Percentiles rank a stretch among this genome's conserved stretches.
These are phyloP conservation scores for Lysandra bellargus DNA, from an alignment of 2,888 invertebrate species.

Conservation along the genomic window DNA sequence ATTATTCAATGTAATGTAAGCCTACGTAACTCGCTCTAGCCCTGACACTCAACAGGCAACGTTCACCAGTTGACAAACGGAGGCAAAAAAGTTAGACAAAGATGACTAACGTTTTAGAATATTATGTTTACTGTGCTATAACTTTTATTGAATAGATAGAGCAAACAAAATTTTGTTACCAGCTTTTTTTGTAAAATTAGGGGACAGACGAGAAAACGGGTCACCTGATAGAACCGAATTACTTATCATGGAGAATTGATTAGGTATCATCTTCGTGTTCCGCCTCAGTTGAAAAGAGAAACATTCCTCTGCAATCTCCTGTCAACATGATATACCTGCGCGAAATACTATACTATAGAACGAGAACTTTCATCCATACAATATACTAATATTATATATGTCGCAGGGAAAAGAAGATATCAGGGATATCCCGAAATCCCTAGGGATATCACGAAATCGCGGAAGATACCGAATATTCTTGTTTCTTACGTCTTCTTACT, in stretches of 20 bases:
- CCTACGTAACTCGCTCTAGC: not conserved
- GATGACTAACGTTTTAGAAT: not conserved
- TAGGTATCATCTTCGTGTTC: not conserved
- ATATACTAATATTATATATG: too few species aligned
- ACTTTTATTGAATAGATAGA: not conserved
- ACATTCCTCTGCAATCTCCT: not conserved
- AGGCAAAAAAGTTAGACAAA: not conserved
- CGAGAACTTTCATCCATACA: not conserved
- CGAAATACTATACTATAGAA: not conserved
- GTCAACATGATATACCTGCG: not conserved
- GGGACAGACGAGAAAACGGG: too few species aligned
- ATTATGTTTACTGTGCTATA: not conserved
- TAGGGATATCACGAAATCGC: too few species aligned
- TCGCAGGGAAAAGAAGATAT: too few species aligned
- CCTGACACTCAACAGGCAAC: not conserved
- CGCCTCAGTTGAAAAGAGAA: slow-evolving; percentile 8
- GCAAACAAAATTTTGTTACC: not conserved
- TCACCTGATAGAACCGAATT: not conserved
- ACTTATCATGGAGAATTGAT: not conserved
- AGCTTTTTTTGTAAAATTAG: too few species aligned
- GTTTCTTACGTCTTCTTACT: too few species aligned
- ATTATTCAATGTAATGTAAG: not conserved
- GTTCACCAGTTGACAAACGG: not conserved
- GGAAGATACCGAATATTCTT: too few species aligned
- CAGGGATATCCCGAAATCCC: too few species aligned